Evolutionary conservation across 2,797 vertebrate genomes (phyloP).

Genomic region (Australoheros facetus): DNA sequence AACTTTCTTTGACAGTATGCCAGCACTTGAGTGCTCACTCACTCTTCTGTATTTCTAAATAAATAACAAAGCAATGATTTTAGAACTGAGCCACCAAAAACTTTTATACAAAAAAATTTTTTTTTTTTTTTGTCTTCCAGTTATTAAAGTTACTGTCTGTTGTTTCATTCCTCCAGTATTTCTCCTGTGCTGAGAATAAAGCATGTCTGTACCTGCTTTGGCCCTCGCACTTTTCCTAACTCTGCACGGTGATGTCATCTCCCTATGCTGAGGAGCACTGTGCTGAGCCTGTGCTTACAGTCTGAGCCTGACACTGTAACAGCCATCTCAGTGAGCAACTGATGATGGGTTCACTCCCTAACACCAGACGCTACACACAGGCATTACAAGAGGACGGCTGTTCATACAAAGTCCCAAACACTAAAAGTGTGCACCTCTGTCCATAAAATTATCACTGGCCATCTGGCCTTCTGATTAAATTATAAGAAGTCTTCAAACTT

Average conservation of each 20-base stretch:
- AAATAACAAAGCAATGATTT: background rate
- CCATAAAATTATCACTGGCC: background rate
- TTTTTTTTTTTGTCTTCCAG: background rate
- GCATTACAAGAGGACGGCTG: constrained; percentile 43
- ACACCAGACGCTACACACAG: constrained; percentile 57
- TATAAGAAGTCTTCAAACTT: background rate
- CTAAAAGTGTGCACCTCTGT: background rate
- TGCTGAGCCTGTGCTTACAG: constrained; percentile 24
- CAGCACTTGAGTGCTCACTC: background rate
- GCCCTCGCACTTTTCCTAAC: constrained; percentile 43
- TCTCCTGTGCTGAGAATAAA: constrained; percentile 32
- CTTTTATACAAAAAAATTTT: background rate
- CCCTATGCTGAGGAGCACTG: constrained; percentile 42
- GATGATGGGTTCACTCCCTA: constrained; percentile 55
- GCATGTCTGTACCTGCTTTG: constrained; percentile 65
- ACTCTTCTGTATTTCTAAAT: background rate
- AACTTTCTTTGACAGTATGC: background rate
- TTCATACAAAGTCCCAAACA: constrained; percentile 28
- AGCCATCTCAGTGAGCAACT: constrained; percentile 52
- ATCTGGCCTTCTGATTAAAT: background rate
- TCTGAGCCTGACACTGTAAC: constrained; percentile 53
- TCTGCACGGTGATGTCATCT: constrained; percentile 69
- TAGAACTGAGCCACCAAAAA: background rate
- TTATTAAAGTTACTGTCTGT: constrained; percentile 8
- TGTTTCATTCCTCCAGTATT: constrained; percentile 8